Conservation (phyloP, 2,797 vertebrate species). For the Lithobates sylvaticus region DNA sequence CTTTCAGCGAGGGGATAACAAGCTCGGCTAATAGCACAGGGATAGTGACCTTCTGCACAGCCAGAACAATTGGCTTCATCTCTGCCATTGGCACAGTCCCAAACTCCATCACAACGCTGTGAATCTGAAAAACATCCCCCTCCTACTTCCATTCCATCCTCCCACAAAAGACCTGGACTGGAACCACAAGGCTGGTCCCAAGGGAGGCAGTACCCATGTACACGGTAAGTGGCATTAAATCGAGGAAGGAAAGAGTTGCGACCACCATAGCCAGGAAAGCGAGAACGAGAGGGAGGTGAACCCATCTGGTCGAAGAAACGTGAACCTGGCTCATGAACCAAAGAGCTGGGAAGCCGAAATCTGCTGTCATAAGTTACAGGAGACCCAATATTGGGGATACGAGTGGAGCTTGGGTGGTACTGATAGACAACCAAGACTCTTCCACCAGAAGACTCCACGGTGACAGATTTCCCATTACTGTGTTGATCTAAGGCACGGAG, state of each 20-base stretch:
- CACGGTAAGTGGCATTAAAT: slow-evolving; percentile 90
- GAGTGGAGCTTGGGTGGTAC: slow-evolving; percentile 68
- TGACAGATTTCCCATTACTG: slow-evolving; percentile 83
- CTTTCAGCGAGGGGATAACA: slow-evolving; percentile 84
- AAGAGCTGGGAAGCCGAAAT: slow-evolving; percentile 18
- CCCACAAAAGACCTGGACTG: slow-evolving; percentile 72
- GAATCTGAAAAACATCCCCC: slow-evolving; percentile 84
- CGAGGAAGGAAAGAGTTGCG: slow-evolving; percentile 58
- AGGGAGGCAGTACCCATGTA: slow-evolving; percentile 86
- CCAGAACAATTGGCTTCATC: slow-evolving; percentile 86
- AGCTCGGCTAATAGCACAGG: slow-evolving; percentile 76
- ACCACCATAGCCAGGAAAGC: not conserved
- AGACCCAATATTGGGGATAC: not conserved
- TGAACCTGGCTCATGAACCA: slow-evolving; percentile 9
- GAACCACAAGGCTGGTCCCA: slow-evolving; percentile 87
- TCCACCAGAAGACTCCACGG: slow-evolving; percentile 85
- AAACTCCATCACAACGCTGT: slow-evolving; percentile 85
- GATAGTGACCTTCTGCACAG: slow-evolving; percentile 79
- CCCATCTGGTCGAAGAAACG: slow-evolving; percentile 31
- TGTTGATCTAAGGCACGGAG: slow-evolving; percentile 75
- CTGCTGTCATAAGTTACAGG: slow-evolving; percentile 27
- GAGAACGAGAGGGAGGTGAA: slow-evolving; percentile 4
- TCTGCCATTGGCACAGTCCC: slow-evolving; percentile 87
- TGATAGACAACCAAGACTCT: slow-evolving; percentile 80
- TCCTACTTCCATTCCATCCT: slow-evolving; percentile 70